Percentiles rank a stretch among this genome's conserved stretches.
These are phyloP conservation scores for Palythoa caribaeorum DNA, from an alignment of 92 coral and sea anemone genomes.

Conservation along the genomic window DNA sequence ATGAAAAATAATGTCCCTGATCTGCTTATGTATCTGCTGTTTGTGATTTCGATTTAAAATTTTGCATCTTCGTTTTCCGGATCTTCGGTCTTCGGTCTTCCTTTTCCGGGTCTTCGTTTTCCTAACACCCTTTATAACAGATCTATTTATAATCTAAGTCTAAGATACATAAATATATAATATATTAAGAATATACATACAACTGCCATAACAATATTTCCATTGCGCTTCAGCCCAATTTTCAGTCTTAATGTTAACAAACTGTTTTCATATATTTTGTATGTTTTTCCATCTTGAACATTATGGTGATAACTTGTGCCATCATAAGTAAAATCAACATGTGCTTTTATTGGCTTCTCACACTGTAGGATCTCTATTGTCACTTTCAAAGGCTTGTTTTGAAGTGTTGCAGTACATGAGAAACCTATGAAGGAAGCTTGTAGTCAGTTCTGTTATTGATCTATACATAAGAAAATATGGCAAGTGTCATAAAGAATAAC, in stretches of 20 bases:
- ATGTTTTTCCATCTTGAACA: background rate
- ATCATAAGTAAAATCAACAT: conserved; percentile 19
- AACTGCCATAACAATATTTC: conserved; percentile 10
- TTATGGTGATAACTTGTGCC: conserved; percentile 2
- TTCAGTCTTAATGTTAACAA: background rate
- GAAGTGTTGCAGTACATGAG: conserved; percentile 3
- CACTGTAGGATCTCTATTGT: conserved; percentile 11
- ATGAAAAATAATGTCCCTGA: too few relatives aligned
- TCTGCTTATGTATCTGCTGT: too few relatives aligned
- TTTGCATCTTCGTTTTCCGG: too few relatives aligned
- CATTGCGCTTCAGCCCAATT: conserved; percentile 20
- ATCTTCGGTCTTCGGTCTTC: too few relatives aligned
- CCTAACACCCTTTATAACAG: too few relatives aligned
- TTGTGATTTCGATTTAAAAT: too few relatives aligned
- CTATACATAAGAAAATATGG: too few relatives aligned
- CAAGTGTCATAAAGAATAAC: too few relatives aligned
- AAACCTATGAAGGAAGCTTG: background rate
- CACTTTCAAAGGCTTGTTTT: background rate
- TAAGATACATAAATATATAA: background rate
- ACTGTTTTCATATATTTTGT: background rate
- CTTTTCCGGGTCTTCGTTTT: too few relatives aligned
- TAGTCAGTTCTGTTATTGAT: background rate
- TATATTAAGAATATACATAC: background rate
- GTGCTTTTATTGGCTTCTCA: conserved; percentile 15
- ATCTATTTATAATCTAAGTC: too few relatives aligned